Conservation (phyloP, 1,140 invertebrate genomes). For the Marisa cornuarietis region DNA sequence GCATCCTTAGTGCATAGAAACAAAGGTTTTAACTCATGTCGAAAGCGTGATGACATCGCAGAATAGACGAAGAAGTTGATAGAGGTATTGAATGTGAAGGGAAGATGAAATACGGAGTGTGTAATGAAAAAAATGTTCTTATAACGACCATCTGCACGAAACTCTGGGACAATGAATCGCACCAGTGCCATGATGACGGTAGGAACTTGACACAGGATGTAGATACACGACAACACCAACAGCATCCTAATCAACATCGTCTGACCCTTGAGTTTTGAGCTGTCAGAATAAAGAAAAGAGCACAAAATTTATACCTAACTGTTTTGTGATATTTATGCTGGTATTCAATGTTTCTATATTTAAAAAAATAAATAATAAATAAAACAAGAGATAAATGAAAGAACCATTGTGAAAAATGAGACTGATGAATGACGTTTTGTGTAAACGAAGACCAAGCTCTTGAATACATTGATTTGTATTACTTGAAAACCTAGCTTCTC, state of each 20-base stretch:
- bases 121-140: not conserved
- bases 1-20: no score
- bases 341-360: no score
- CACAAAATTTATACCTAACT: no score
- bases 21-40: not conserved
- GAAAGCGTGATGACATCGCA: constrained; percentile 17
- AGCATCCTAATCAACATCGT: constrained; percentile 16
- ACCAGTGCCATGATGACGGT: constrained; percentile 5
- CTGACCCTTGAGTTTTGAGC: not conserved
- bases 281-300: no score
- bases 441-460: no score
- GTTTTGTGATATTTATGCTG: no score
- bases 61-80: constrained; percentile 24
- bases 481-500: no score
- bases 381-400: no score
- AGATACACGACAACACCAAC: constrained; percentile 12
- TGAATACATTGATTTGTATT: no score
- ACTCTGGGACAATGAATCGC: not conserved
- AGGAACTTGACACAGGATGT: not conserved
- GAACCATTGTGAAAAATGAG: no score
- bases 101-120: not conserved
- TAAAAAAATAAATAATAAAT: no score
- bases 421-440: no score
- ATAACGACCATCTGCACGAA: constrained; percentile 1
- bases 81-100: constrained; percentile 9